Evolutionary conservation across 2,888 invertebrate genomes (phyloP), one percentile per base, ranked within the genome.

Genomic region (Pimpla rufipes): DNA sequence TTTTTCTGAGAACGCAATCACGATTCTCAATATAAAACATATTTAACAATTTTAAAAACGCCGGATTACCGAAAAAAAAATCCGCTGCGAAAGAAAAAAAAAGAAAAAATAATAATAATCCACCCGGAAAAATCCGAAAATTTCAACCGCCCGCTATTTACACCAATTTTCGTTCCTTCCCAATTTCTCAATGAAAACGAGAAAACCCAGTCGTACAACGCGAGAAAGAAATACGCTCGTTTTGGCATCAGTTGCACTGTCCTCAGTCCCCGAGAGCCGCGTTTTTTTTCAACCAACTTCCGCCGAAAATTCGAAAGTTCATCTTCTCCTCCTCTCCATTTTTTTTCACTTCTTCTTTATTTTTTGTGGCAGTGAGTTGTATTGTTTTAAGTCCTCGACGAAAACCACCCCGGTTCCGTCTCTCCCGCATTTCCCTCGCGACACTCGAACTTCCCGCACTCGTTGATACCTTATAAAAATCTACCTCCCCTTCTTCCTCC

Each of bases 321-420:
- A n/a, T n/a, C n/a, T n/a, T n/a, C n/a, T n/a, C n/a, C n/a, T n/a
- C n/a, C n/a, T n/a, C n/a, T n/a, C n/a, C n/a, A n/a, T n/a, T n/a
- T n/a, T n/a, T n/a, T n/a, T n/a, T n/a, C n/a, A n/a, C n/a, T n/a
- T n/a, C n/a, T n/a, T n/a, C 57, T 29, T 42, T 55, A 6, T 16
- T 45, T 75, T 79, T 68, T 70, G 52, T 85, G 86, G 85, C 85
- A 85, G 86, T 86, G 86, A 83, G 81, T 82, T 71, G 77, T 18
- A 62, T 40, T 62, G 18, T 35, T 62, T 13, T n/a, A 37, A 10
- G 6, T 59, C 35, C 16, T 37, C n/a, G 18, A 62, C 18, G 29
- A 62, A 62, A 40, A 16, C 40, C 10, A 23, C 55, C 11, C 10
- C 8, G 10, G 8, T 62, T 62, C n/a, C 18, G 40, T 62, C 23